phyloP scores from a whole-genome alignment of 1,140 invertebrate species.

The Listronotus bonariensis region DNA sequence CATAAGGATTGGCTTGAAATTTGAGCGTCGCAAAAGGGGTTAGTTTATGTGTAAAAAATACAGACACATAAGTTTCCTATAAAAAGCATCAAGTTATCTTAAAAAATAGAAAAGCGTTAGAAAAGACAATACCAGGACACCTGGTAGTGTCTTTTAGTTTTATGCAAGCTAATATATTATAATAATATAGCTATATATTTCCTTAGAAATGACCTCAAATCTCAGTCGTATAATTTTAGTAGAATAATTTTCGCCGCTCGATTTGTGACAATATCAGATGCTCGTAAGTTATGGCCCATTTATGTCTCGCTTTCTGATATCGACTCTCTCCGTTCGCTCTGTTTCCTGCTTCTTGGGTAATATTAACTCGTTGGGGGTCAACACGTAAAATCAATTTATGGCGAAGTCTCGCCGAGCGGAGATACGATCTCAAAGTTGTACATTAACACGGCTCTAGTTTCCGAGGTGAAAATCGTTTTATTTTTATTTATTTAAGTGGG shows the following conservation, averaged over 20 bases:
- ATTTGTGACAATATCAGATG: conserved; percentile 42
- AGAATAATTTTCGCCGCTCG: conserved; percentile 31
- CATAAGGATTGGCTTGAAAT: no score
- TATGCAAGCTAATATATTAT: no score
- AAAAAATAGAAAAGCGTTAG: no score
- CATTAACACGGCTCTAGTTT: conserved; percentile 34
- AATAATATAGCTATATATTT: neutral
- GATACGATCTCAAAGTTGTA: conserved; percentile 33
- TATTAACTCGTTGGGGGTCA: conserved; percentile 40
- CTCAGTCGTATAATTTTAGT: conserved; percentile 22
- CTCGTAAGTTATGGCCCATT: conserved; percentile 32
- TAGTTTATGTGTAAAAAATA: no score
- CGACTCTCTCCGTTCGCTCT: conserved; percentile 15
- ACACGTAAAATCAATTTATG: conserved; percentile 42
- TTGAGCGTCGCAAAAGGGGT: no score
- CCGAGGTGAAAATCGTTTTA: conserved; percentile 33
- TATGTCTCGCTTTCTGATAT: conserved; percentile 34
- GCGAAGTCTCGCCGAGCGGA: conserved; percentile 23
- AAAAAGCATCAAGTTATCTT: no score
- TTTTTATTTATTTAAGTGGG: conserved; percentile 34
- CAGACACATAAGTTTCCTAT: no score
- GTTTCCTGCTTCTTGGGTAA: conserved; percentile 17
- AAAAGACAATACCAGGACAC: no score
- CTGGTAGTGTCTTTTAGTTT: no score
- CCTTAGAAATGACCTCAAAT: conserved; percentile 12